These are phyloP conservation scores for Nibea coibor DNA, from an alignment of 2,113 vertebrate species.

Conservation along the genomic window DNA sequence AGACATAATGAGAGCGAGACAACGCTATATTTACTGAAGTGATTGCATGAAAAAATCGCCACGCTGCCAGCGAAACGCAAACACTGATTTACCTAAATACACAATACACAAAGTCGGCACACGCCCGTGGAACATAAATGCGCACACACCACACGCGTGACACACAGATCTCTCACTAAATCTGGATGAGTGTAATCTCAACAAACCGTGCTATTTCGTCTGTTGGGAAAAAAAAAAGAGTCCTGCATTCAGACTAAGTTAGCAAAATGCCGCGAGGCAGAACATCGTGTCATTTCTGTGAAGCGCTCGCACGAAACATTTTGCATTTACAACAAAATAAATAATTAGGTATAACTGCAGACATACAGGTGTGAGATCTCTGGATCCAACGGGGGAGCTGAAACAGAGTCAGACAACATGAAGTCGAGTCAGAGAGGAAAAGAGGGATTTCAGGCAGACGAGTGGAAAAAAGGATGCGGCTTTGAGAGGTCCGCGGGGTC, in stretches of 20 bases:
- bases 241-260: neutral
- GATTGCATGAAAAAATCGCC: conserved; percentile 75
- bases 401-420: conserved; percentile 44
- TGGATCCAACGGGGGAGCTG: conserved; percentile 23
- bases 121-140: neutral
- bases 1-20: conserved; percentile 72
- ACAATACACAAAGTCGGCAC: conserved; percentile 33
- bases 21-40: conserved; percentile 78
- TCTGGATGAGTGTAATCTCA: conserved; percentile 16
- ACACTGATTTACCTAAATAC: conserved; percentile 60
- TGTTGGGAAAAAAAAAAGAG: neutral
- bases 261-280: neutral
- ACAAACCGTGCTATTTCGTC: conserved; percentile 18
- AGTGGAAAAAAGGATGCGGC: neutral
- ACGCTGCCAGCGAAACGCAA: conserved; percentile 61
- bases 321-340: neutral
- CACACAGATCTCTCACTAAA: conserved; percentile 24
- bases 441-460: conserved; percentile 20
- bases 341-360: neutral
- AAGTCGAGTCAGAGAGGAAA: conserved; percentile 46
- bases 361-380: neutral
- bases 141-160: conserved; percentile 4
- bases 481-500: conserved; percentile 40
- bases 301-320: neutral
- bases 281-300: neutral